Percentiles rank a stretch among this genome's conserved stretches.
Evolutionary conservation across 2,888 invertebrate genomes (phyloP).

Genomic region (Thecophora atra): DNA sequence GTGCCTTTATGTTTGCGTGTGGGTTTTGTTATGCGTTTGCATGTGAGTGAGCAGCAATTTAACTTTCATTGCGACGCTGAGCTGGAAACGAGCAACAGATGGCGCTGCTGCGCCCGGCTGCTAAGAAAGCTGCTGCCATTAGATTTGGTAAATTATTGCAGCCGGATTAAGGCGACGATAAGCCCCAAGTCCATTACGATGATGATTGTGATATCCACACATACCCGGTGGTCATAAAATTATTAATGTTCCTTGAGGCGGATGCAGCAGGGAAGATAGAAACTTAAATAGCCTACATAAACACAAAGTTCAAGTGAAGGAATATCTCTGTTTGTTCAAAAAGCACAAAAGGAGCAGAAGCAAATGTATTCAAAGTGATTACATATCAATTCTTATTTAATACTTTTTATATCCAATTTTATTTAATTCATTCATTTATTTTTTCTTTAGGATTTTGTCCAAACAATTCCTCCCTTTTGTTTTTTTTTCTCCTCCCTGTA

Average conservation of each 20-base stretch:
- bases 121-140: slow-evolving; percentile 15
- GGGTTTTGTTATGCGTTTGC: not conserved
- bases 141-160: slow-evolving; percentile 30
- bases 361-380: too few relatives aligned
- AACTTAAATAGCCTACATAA: too few relatives aligned
- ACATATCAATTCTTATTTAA: too few relatives aligned
- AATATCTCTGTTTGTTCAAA: too few relatives aligned
- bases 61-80: not conserved
- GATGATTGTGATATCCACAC: not conserved
- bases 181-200: not conserved
- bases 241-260: too few relatives aligned
- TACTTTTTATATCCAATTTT: not conserved
- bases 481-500: slow-evolving; percentile 1
- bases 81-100: not conserved
- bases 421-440: slow-evolving; percentile 5
- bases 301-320: too few relatives aligned
- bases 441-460: not conserved
- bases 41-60: not conserved
- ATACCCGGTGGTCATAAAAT: too few relatives aligned
- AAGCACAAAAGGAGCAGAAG: too few relatives aligned
- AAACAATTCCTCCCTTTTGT: slow-evolving; percentile 4
- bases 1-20: not conserved
- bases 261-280: too few relatives aligned
- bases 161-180: slow-evolving; percentile 4
- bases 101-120: not conserved